Base-by-base conservation (phyloP, 1,140 invertebrate species). In the Eriocheir sinensis region DNA sequence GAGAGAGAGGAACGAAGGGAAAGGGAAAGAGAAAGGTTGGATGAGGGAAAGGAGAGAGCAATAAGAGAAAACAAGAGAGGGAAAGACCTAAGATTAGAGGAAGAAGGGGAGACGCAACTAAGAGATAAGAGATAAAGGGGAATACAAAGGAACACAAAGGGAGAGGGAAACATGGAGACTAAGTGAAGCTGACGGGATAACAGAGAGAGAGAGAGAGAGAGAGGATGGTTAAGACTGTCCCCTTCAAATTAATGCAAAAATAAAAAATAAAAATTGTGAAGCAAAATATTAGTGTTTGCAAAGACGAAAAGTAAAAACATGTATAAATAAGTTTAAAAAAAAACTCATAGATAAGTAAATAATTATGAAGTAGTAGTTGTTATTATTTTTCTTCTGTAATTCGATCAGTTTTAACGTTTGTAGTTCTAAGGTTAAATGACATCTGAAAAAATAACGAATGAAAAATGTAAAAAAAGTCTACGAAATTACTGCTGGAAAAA, bases 51-150 rank as follows among this genome's bases (percentile, higher is more conserved):
- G 53, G 60, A 72, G 27, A 12, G 60, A 72, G 21, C 6, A 21
- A n/a, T 12, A 72, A 72, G 60, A 72, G 60, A 72, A 60, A 72
- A n/a, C 60, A 72, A n/a, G 60, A 72, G 60, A 72, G 60, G 60
- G 12, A 72, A 72, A 72, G 27, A 72, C 60, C 60, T n/a, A 72
- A 72, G 60, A 72, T 72, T 72, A 72, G 21, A n/a, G 60, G 21
- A 72, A 72, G 27, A 72, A 72, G 60, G 60, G 60, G 60, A 72
- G 60, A 72, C 21, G 60, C 12, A 72, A 72, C 17, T 72, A 72
- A 72, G 60, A 72, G 60, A 53, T 72, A 72, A 72, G 60, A 72
- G 60, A 72, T 72, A 72, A 72, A n/a, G 60, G 60, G 60, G 60
- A 72, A 72, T 4, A 72, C 60, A 72, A 72, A 72, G 60, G 60